Conservation (phyloP, 1,140 invertebrate genomes). For the Homalodisca vitripennis region DNA sequence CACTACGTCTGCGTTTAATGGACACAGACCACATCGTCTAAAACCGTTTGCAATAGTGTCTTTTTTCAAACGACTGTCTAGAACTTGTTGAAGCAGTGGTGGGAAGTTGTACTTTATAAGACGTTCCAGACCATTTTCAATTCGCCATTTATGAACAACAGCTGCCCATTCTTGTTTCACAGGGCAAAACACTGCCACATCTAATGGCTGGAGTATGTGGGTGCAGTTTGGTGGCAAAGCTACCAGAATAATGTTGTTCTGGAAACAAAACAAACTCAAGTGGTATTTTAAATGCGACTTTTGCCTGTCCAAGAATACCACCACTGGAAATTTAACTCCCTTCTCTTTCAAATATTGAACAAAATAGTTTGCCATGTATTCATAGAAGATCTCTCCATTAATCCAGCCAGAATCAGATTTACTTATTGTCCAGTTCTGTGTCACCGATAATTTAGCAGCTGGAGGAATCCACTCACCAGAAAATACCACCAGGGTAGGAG, state of each 20-base stretch:
- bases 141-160: background rate
- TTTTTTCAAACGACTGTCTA: background rate
- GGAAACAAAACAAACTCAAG: background rate
- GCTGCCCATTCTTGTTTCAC: background rate
- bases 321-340: too few relatives aligned
- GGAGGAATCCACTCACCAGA: background rate
- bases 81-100: background rate
- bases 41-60: too few relatives aligned
- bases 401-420: constrained; percentile 4
- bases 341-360: background rate
- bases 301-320: too few relatives aligned
- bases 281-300: background rate
- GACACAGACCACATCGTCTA: background rate
- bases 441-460: background rate
- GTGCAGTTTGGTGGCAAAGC: background rate
- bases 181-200: background rate
- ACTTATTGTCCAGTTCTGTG: background rate
- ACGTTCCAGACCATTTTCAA: too few relatives aligned
- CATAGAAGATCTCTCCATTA: background rate
- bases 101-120: background rate
- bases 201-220: too few relatives aligned
- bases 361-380: background rate
- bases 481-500: background rate
- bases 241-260: background rate
- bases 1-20: background rate